Evolutionary conservation across 2,113 vertebrate species (phyloP).

Genomic region (Ceyx melanurus): DNA sequence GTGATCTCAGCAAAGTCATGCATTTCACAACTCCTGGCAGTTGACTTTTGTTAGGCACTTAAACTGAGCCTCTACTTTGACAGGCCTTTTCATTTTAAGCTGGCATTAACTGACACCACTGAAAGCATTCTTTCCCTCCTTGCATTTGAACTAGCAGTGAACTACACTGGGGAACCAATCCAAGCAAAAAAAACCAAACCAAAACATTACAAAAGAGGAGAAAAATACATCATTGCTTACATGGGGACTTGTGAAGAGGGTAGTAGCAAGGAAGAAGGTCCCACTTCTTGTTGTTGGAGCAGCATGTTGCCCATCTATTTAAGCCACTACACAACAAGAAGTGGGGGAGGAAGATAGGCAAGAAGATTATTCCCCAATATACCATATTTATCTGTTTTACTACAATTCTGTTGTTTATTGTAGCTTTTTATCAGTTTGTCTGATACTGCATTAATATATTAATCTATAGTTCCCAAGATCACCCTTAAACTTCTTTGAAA

Average conservation of each 20-base stretch:
- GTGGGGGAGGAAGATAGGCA: neutral
- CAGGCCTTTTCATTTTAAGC: neutral
- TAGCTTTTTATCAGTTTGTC: neutral
- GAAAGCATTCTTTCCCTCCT: neutral
- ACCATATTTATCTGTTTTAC: neutral
- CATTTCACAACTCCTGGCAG: neutral
- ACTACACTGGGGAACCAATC: neutral
- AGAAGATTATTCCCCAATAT: neutral
- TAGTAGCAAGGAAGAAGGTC: neutral
- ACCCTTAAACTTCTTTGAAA: neutral
- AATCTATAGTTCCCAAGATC: neutral
- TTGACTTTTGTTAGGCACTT: neutral
- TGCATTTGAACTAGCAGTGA: neutral
- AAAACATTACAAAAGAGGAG: neutral
- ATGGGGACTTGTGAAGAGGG: neutral
- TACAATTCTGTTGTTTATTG: neutral
- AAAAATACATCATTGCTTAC: neutral
- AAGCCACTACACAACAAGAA: neutral
- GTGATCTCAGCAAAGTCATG: neutral
- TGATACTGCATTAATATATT: neutral
- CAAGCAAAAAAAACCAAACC: neutral
- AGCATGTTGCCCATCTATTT: fast-evolving
- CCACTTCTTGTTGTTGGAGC: neutral
- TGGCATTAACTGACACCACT: neutral
- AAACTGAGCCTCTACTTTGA: neutral